phyloP scores from a whole-genome alignment of 2,113 vertebrate genomes.

The Silurus meridionalis region DNA sequence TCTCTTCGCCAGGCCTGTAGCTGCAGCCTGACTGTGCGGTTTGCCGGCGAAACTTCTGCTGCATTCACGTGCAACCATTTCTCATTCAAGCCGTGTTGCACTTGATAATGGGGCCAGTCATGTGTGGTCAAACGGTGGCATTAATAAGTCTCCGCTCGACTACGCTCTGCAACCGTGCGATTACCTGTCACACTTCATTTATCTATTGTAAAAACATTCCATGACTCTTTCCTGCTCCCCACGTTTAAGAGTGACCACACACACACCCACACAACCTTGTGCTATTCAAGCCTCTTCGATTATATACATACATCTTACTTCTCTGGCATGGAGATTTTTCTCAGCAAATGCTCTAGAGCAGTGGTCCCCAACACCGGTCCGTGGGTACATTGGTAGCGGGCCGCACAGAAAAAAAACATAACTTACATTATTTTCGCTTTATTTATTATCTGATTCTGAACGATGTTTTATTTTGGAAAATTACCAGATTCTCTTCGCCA shows the following conservation, averaged over 20 bases:
- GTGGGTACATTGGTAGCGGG: too few species aligned
- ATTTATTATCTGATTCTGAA: too few species aligned
- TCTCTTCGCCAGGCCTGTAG: not conserved
- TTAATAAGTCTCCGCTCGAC: conserved; percentile 44
- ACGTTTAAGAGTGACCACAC: conserved; percentile 29
- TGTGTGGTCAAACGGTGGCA: conserved; percentile 56
- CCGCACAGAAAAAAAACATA: too few species aligned
- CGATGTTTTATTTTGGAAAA: too few species aligned
- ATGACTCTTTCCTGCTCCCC: conserved; percentile 42
- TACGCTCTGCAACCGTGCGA: conserved; percentile 34
- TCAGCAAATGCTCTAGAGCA: conserved; percentile 4
- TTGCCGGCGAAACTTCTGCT: not conserved
- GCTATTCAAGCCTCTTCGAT: conserved; percentile 3
- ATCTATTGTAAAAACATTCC: conserved; percentile 46
- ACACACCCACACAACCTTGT: not conserved
- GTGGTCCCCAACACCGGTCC: too few species aligned
- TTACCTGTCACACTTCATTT: conserved; percentile 57
- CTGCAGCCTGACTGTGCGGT: not conserved
- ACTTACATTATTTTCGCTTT: too few species aligned
- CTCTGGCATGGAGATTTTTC: not conserved
- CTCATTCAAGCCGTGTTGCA: conserved; percentile 47
- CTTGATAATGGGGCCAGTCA: conserved; percentile 47
- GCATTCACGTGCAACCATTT: conserved; percentile 45
- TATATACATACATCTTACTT: conserved; percentile 26
- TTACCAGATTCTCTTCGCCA: too few species aligned